Base-by-base conservation (phyloP, 2,888 invertebrate species). In the Leucania comma region DNA sequence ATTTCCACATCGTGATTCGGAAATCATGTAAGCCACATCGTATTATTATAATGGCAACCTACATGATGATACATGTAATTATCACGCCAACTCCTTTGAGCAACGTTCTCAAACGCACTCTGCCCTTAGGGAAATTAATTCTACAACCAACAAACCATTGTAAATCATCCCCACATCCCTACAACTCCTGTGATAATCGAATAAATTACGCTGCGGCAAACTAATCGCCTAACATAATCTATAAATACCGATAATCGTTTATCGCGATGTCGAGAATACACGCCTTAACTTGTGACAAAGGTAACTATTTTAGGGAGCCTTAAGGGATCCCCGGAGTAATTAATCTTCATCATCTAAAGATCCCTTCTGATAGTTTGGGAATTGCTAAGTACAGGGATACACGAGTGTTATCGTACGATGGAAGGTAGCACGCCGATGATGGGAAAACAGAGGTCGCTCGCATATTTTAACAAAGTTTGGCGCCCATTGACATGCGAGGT, bases 321-420 rank as follows among this genome's bases (percentile, higher is more conserved):
- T 67, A 71, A 75, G 82, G 82, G 78, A 74, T 66, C 67, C 69
- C 81, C 56, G 26, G 26, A 71, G 83, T 85, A 87, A 90, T 90
- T 90, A 87, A 90, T 90, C 90, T 89, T 87, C 84, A 86, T 90
- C 87, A 87, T 83, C 68, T 70, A 74, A 71, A 64, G 69, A 69
- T 77, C 71, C 73, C 75, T 80, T 54, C 12, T 81, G 80, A 81
- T 80, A 84, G 81, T 79, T 81, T 65, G 71, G 72, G 78, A 75
- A 84, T 82, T 78, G 83, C 58, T 80, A 70, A 70, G 68, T 69
- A 68, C 56, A 10, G 12, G 68, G 56, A 53, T 57, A 64, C 71
- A 73, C 61, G 72, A 48, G 60, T 53, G 64, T 32, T 63, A 59
- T 50, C 58, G 60, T 66, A 62, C n/a, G n/a, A 46, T 24, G 58